Base-by-base conservation (phyloP, 2,113 vertebrate species). In the Cromileptes altivelis region DNA sequence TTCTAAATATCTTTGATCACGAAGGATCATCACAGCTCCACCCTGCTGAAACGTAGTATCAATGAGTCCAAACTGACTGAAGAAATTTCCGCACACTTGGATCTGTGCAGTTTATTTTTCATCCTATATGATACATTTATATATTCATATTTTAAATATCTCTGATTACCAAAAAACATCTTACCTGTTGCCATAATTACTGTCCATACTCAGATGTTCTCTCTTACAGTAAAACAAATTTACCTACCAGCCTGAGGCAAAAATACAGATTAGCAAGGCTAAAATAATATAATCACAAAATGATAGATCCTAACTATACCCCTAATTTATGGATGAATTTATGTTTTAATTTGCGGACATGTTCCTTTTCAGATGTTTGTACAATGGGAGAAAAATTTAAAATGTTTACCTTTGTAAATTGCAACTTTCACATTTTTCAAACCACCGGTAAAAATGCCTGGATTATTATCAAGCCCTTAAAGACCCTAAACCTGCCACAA, bases 401-500 rank as follows among this genome's bases (percentile, higher is more conserved):
- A 11, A 67, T 37, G 18, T 61, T n/a, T 21, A 12, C 37, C 62
- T 62, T 13, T 53, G 11, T 25, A 68, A 82, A 65, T 57, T 30
- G 52, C 4, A 65, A 81, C 52, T 78, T 60, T 63, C 49, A 23
- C 10, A n/a, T 47, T 58, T 73, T 80, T 69, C 47, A 3, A 60
- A 33, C 65, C 50, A 56, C 23, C 25, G 45, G 49, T 56, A 65
- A 61, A 84, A 78, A 80, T 33, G 42, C 1, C 30, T 52, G 19
- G 47, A 42, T 70, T 82, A 67, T 49, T 58, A 82, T 72, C 27
- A 73, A 62, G 68, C 62, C 77, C 67, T 81, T 70, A 72, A 82
- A 81, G 57, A 82, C 78, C 71, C 72, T 85, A 82, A 86, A 92
- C 70, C 67, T 84, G 81, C 64, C 84, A 69, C 42, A 69, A 65